phyloP scores from a whole-genome alignment of 2,113 vertebrate genomes.

The Hippocampus abdominalis region DNA sequence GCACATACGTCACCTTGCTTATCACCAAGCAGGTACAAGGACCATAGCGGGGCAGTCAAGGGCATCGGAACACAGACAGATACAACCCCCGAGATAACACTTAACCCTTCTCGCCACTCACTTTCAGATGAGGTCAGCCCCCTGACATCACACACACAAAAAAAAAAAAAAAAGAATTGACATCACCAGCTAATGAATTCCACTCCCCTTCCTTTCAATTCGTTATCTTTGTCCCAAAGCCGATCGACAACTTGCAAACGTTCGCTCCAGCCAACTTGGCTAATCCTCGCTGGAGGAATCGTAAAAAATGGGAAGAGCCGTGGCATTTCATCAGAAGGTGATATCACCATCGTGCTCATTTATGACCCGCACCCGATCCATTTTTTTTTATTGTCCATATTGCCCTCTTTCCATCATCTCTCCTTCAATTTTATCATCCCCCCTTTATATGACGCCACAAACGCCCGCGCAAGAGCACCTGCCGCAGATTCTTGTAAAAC shows the following conservation, averaged over 20 bases:
- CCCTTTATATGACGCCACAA: background rate
- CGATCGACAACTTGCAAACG: background rate
- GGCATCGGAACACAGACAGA: constrained; percentile 55
- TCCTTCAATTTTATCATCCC: constrained; percentile 31
- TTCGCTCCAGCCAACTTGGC: background rate
- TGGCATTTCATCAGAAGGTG: constrained; percentile 14
- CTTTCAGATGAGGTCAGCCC: constrained; percentile 49
- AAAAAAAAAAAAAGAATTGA: constrained; percentile 8
- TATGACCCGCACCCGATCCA: constrained; percentile 16
- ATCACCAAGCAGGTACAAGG: constrained; percentile 59
- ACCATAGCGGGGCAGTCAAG: constrained; percentile 54
- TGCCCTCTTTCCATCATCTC: constrained; percentile 34
- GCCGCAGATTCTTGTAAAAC: constrained; percentile 1
- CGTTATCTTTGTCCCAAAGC: background rate
- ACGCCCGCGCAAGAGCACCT: background rate
- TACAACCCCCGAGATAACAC: constrained; percentile 57
- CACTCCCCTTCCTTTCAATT: background rate
- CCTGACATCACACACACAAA: background rate
- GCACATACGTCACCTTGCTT: constrained; percentile 56
- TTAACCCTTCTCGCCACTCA: constrained; percentile 35
- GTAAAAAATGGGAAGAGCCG: background rate
- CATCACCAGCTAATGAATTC: constrained; percentile 34
- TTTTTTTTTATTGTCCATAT: constrained; percentile 34
- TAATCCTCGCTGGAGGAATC: background rate
- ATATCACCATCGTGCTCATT: constrained; percentile 25